Evolutionary conservation across 2,797 vertebrate species (phyloP).

Genomic region (Echeneis naucrates): DNA sequence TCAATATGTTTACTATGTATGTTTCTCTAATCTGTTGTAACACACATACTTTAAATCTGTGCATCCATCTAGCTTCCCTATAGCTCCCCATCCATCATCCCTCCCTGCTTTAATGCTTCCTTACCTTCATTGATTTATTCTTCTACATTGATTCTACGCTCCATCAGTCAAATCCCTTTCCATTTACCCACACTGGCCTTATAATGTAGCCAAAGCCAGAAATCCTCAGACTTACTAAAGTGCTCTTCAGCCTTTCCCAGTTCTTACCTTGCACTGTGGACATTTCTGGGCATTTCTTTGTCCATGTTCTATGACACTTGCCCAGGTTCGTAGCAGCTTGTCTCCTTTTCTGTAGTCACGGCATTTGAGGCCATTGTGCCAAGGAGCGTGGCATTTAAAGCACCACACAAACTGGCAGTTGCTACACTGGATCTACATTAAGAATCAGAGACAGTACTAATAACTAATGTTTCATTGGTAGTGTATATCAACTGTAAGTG

Average conservation of each 20-base stretch:
- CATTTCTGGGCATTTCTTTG: conserved; percentile 99
- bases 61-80: conserved; percentile 24
- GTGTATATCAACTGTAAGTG: neutral
- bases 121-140: conserved; percentile 61
- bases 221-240: neutral
- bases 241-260: neutral
- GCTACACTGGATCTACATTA: conserved; percentile 92
- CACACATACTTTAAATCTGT: conserved; percentile 21
- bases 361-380: conserved; percentile 97
- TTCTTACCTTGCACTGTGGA: conserved; percentile 94
- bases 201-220: neutral
- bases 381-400: conserved; percentile 98
- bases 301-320: conserved; percentile 95
- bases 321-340: conserved; percentile 96
- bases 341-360: conserved; percentile 97
- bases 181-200: conserved; percentile 16
- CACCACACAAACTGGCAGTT: conserved; percentile 98
- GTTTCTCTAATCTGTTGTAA: conserved; percentile 21
- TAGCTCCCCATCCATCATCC: conserved; percentile 55
- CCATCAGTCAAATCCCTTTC: conserved; percentile 48
- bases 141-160: conserved; percentile 35
- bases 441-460: conserved; percentile 13
- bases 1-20: conserved; percentile 14
- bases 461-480: neutral
- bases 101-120: conserved; percentile 35